A percentile compares a stretch with the other conserved stretches of the same genome.
These are phyloP conservation scores for Eudasyphora cyanicolor DNA, from an alignment of 2,888 invertebrate genomes.

Conservation along the genomic window DNA sequence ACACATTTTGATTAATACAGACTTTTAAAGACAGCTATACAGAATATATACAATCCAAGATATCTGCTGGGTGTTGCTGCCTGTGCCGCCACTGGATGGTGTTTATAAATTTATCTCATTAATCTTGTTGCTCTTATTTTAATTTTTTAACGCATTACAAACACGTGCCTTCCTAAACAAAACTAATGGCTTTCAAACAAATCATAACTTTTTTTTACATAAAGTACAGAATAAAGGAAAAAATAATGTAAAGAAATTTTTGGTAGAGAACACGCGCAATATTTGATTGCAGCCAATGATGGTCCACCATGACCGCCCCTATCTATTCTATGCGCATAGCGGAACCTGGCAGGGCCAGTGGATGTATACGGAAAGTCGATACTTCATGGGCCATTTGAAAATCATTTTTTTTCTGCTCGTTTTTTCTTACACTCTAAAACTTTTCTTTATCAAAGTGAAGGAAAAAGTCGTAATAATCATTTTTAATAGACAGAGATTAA, in stretches of 20 bases:
- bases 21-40: too few species aligned
- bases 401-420: not conserved
- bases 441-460: not conserved
- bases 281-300: not conserved
- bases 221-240: not conserved
- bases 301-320: not conserved
- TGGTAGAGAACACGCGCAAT: not conserved
- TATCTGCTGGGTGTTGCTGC: not conserved
- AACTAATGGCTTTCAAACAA: slow-evolving; percentile 13
- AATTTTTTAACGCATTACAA: slow-evolving; percentile 23
- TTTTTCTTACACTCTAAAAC: too few species aligned
- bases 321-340: not conserved
- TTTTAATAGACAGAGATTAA: not conserved
- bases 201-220: not conserved
- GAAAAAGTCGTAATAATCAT: not conserved
- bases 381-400: slow-evolving; percentile 12
- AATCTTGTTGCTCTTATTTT: slow-evolving; percentile 26
- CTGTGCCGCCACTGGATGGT: not conserved
- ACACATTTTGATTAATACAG: too few species aligned
- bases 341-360: not conserved
- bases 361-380: not conserved
- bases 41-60: too few species aligned
- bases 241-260: not conserved
- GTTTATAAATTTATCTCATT: slow-evolving; percentile 19
- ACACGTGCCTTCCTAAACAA: slow-evolving; percentile 26